Evolutionary conservation across 2,113 vertebrate species (phyloP), one percentile per base, ranked within the genome.

Genomic region (Oenanthe melanoleuca): DNA sequence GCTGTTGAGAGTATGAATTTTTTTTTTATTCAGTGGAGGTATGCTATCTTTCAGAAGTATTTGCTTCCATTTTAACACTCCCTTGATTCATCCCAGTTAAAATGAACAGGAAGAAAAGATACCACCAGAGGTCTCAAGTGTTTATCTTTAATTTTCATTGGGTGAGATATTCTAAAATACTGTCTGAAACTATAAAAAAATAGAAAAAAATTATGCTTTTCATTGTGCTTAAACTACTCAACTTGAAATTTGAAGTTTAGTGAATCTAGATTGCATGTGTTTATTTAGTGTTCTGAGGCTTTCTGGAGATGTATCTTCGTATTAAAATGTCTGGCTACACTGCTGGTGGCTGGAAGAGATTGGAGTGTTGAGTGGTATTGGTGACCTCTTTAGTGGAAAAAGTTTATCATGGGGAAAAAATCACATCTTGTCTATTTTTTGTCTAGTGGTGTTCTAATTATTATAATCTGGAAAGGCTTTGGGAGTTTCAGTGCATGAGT

Each of bases 401-500:
- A 81, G 13, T 28, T 8, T 69, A 11, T 49, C 8, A 8, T 11
- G 20, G 49, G 26, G 13, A 28, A 81, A 87, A 78, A 80, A 50
- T 7, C 9, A 8, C 0, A 1, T 38, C 6, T 47, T 57, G 6
- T 19, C 7, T n/a, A 9, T 40, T 53, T 49, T 52, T 45, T 25
- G 2, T 55, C 14, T 49, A 29, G 16, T 9, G 13, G 45, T 55
- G 24, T 38, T 63, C 25, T 34, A 22, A 33, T 80, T 50, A 44
- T 28, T 31, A 1, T 44, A 86, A 57, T 52, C 26, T 86, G 64
- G 79, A 63, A 89, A 67, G 31, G 8, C 23, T 90, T 69, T 31
- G 57, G 59, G 63, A 31, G 13, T 70, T 89, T 88, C 42, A 67
- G 34, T 42, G 21, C 28, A 25, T 44, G 40, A 92, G 31, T 26